Conservation (phyloP, 53 echinoderm and acorn worm genomes). For the Patiria pectinifera region DNA sequence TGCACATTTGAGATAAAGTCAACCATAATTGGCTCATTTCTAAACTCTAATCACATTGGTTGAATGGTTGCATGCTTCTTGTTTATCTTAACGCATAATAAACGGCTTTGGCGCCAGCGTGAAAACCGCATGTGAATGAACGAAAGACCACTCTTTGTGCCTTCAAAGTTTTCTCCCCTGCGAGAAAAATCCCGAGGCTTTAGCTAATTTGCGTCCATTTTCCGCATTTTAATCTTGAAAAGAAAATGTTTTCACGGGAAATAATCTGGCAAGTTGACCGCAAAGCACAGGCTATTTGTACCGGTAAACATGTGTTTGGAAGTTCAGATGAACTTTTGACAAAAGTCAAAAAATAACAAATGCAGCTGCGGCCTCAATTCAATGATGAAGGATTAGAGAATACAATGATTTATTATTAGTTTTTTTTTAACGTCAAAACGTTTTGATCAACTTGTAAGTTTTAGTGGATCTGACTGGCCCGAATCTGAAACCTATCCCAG, state of each 20-base stretch:
- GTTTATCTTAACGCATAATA: background rate
- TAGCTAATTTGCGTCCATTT: slow-evolving; percentile 43
- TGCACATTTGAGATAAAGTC: too few species aligned
- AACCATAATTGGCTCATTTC: too few species aligned
- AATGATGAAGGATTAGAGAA: background rate
- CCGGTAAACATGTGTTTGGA: background rate
- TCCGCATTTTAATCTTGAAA: slow-evolving; percentile 60
- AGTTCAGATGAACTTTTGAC: slow-evolving; percentile 17
- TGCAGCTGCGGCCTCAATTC: background rate
- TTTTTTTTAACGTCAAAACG: too few species aligned
- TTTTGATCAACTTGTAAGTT: too few species aligned
- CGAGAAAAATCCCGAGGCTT: slow-evolving; percentile 14
- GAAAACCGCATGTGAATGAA: slow-evolving; percentile 15
- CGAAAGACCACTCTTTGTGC: background rate
- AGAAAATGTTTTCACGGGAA: slow-evolving; percentile 34
- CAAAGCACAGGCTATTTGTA: slow-evolving; percentile 6
- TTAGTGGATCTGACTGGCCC: too few species aligned
- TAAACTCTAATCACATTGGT: background rate
- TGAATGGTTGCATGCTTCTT: background rate
- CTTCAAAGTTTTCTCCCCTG: slow-evolving; percentile 2
- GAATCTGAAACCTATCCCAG: too few species aligned
- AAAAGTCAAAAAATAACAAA: background rate
- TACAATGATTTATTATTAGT: too few species aligned
- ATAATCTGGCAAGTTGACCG: slow-evolving; percentile 50
- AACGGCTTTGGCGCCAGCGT: slow-evolving; percentile 8